These are phyloP conservation scores for Erpetoichthys calabaricus DNA, from an alignment of 2,797 vertebrate genomes.

Conservation along the genomic window DNA sequence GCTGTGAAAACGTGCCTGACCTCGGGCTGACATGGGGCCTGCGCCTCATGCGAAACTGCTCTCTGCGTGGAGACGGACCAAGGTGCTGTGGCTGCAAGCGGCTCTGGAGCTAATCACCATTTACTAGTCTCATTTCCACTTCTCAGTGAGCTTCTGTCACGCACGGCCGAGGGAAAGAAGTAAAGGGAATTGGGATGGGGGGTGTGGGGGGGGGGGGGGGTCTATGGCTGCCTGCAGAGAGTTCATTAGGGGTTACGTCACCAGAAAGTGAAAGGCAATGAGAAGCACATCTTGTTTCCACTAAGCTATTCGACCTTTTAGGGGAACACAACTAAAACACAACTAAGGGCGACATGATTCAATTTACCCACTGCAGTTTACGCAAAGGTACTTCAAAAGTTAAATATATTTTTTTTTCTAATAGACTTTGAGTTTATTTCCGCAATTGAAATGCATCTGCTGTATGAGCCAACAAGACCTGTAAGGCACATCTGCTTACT, in stretches of 20 bases:
- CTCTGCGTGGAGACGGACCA: constrained; percentile 33
- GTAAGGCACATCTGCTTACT: too few species aligned
- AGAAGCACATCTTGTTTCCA: too few species aligned
- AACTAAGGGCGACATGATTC: too few species aligned
- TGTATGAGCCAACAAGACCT: too few species aligned
- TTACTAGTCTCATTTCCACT: constrained; percentile 73
- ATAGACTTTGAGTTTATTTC: too few species aligned
- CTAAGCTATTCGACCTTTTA: too few species aligned
- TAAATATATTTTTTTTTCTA: too few species aligned
- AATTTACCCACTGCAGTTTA: too few species aligned
- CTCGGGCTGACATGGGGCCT: constrained; percentile 40
- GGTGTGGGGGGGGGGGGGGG: constrained; percentile 12
- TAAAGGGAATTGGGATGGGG: constrained; percentile 24
- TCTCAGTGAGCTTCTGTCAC: constrained; percentile 69
- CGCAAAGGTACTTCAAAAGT: too few species aligned
- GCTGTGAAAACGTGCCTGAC: constrained; percentile 59
- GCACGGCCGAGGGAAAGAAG: constrained; percentile 46
- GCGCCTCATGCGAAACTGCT: constrained; percentile 37
- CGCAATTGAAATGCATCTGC: too few species aligned
- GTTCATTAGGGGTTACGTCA: not conserved
- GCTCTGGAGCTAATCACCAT: constrained; percentile 70
- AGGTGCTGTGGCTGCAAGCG: constrained; percentile 33
- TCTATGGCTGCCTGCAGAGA: constrained; percentile 8
- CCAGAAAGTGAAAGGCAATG: too few species aligned
- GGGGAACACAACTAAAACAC: too few species aligned